phyloP scores from a whole-genome alignment of 2,888 invertebrate species.

The Megalurothrips usitatus region DNA sequence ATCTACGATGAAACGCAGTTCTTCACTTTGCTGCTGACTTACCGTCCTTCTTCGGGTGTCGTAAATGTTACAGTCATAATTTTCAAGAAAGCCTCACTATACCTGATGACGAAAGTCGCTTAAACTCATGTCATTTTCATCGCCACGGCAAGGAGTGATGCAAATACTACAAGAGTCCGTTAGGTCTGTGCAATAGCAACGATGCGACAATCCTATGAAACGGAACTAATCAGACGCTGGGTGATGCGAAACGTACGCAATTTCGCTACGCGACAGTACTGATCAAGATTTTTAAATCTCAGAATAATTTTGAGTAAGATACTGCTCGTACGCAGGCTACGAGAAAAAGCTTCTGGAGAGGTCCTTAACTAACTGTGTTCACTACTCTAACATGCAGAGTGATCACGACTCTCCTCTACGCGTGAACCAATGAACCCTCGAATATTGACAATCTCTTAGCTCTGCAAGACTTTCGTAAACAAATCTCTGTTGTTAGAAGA shows the following conservation, averaged over 20 bases:
- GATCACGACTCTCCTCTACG: not conserved
- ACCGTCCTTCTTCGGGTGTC: too few species aligned
- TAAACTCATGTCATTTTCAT: not conserved
- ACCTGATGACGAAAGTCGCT: not conserved
- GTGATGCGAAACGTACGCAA: not conserved
- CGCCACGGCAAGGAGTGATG: not conserved
- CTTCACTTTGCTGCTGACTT: too few species aligned
- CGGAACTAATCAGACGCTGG: not conserved
- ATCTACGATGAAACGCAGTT: too few species aligned
- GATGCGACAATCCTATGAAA: too few species aligned
- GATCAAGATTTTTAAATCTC: not conserved
- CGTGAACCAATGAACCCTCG: conserved; percentile 22
- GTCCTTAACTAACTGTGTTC: not conserved
- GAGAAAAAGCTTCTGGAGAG: not conserved
- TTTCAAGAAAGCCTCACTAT: not conserved
- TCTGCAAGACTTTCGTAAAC: too few species aligned
- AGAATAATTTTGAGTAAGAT: not conserved
- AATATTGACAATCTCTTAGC: not conserved
- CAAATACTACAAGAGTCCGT: not conserved
- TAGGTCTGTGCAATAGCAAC: not conserved
- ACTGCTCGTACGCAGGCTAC: not conserved
- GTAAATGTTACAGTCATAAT: not conserved
- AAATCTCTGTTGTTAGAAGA: too few species aligned
- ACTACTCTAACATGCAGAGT: conserved; percentile 17
- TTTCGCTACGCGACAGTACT: not conserved